Base-by-base conservation (phyloP, 2,113 vertebrate genomes). In the Muntiacus reevesi region DNA sequence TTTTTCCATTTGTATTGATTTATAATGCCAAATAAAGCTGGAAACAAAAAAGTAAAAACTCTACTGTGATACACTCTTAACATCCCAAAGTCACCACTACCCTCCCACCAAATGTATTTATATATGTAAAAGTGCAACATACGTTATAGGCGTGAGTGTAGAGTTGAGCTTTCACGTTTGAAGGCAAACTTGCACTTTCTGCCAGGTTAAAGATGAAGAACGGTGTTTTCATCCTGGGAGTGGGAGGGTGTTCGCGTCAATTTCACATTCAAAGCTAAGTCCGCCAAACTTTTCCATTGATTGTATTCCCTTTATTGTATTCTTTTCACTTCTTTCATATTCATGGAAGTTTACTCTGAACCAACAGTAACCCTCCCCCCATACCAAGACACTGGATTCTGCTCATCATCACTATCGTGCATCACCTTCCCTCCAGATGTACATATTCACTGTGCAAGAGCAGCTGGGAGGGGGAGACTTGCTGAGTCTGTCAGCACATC, bases 141-240 rank as follows among this genome's bases (percentile, higher is more conserved):
- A 99, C 99, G 0, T 98, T 96, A 97, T 99, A 99, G 0, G 99
- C 99, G 5, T 99, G 98, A 6, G 98, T 98, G 98, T 99, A 99
- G 91, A 99, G 99, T 27, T 98, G 99, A 84, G 98, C 97, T 97
- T 99, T 99, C 62, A 98, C 98, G 33, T 99, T 98, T 59, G 98
- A 98, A 88, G 99, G 97, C 96, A 99, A 96, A 27, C 97, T 97
- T 93, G 97, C 95, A 1, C 71, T 98, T 95, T 99, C 99, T 79
- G 99, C 99, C 91, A 99, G 99, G 98, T 99, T 99, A 98, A 99
- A 99, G 98, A 99, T 99, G 98, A 99, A 99, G 99, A 99, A 99
- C 33, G 99, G 99, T 5, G 99, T 99, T 98, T 99, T 99, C 99
- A 99, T 99, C 99, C 99, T 99, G 98, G 40, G 71, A 93, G 92